Evolutionary conservation across 2,113 vertebrate genomes (phyloP).

Genomic region (Megaceryle maxima): DNA sequence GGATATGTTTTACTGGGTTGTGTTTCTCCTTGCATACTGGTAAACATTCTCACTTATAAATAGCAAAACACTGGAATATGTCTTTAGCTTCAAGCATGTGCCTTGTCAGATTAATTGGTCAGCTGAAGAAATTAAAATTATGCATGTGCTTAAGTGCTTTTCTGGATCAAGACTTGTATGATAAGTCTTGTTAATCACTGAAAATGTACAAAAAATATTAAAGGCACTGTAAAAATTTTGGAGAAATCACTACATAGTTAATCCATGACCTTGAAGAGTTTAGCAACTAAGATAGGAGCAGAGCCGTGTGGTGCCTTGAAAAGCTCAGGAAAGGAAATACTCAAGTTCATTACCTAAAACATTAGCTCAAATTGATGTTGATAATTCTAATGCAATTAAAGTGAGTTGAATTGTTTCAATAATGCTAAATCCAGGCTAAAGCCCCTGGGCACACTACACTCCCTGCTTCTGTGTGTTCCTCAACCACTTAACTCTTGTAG

Average conservation of each 20-base stretch:
- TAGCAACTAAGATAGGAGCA: background rate
- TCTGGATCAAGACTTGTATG: background rate
- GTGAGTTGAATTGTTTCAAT: background rate
- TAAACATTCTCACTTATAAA: background rate
- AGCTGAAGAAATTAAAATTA: background rate
- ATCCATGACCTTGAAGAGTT: background rate
- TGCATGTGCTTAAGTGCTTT: background rate
- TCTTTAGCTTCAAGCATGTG: background rate
- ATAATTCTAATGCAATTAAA: background rate
- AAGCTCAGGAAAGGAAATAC: background rate
- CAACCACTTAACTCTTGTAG: background rate
- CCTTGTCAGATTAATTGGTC: background rate
- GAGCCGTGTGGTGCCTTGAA: background rate
- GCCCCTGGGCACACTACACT: fast-evolving
- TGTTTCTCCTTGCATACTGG: background rate
- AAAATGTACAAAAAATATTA: background rate
- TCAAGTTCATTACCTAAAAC: background rate
- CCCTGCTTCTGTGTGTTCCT: background rate
- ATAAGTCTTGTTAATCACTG: background rate
- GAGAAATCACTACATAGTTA: background rate
- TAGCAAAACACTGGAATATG: background rate
- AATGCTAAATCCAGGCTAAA: background rate
- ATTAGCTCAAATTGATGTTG: background rate
- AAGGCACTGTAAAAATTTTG: background rate
- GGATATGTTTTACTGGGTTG: background rate